Conservation (phyloP, 2,888 invertebrate species). For the Drosophila rubida region DNA sequence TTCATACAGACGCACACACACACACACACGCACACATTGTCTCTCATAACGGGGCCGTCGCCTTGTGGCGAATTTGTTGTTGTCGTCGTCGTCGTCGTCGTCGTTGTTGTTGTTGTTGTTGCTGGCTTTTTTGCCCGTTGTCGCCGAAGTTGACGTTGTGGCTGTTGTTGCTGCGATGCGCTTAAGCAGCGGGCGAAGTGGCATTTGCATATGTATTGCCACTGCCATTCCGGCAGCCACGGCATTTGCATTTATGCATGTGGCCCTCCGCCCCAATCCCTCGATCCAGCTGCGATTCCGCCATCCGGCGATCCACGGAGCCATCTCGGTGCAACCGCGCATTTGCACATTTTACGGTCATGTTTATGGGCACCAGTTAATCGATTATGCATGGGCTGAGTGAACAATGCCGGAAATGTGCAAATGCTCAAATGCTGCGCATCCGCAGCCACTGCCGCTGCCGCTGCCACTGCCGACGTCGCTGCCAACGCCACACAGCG, state of each 20-base stretch:
- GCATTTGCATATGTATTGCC: slow-evolving; percentile 74
- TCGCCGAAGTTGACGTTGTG: neutral
- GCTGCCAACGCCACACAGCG: neutral
- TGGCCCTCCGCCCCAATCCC: slow-evolving; percentile 17
- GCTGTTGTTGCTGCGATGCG: neutral
- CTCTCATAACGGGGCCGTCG: neutral
- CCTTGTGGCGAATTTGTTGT: slow-evolving; percentile 20
- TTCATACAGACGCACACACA: slow-evolving; percentile 9
- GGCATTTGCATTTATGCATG: slow-evolving; percentile 76
- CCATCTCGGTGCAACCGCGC: slow-evolving; percentile 46
- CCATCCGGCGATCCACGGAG: neutral
- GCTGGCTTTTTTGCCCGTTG: neutral
- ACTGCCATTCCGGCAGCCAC: slow-evolving; percentile 54
- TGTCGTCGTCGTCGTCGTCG: neutral
- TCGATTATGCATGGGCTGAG: slow-evolving; percentile 76
- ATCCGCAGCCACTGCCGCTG: slow-evolving; percentile 46
- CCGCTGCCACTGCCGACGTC: neutral
- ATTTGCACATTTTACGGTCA: slow-evolving; percentile 77
- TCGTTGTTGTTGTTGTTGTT: neutral
- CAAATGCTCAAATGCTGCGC: slow-evolving; percentile 69
- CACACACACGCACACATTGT: slow-evolving; percentile 4
- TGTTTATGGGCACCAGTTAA: slow-evolving; percentile 74
- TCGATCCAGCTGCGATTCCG: slow-evolving; percentile 16
- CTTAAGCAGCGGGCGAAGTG: slow-evolving; percentile 40
- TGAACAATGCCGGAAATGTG: slow-evolving; percentile 76